Base-by-base conservation (phyloP, 2,113 vertebrate genomes). In the Cisticola juncidis region DNA sequence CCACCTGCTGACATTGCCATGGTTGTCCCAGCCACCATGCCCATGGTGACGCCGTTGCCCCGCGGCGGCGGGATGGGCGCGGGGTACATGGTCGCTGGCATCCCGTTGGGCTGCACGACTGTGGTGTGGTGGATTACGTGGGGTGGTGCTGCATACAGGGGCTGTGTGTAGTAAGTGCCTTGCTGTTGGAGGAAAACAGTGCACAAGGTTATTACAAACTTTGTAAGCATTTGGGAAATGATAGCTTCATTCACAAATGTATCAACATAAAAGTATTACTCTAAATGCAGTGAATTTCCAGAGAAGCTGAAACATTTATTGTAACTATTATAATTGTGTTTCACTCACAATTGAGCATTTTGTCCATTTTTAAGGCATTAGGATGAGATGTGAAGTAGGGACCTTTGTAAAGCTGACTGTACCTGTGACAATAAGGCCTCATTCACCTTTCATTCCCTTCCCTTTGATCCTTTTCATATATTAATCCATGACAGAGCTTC, bases 81-180 rank as follows among this genome's bases (percentile, higher is more conserved):
- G 84, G 99, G 98, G 68, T 99, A 99, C 98, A 99, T 99, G 2
- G 99, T 98, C 2, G 99, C 99, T 19, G 99, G 99, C 99, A 99
- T 99, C 94, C 99, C 99, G 3, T 99, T 99, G 35, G 99, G 99
- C 97, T 99, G 99, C 95, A 99, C 99, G 97, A 99, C 99, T 7
- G 99, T 99, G 90, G 99, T 99, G 98, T 99, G 99, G 97, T 99
- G 99, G 92, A 99, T 99, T 97, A 99, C 99, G 66, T 99, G 99
- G 51, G 99, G 99, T 54, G 99, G 99, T 9, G 99, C 99, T 58
- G 99, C 99, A 77, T 99, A 99, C 89, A 99, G 97, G 29, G 99
- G 99, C 98, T 99, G 99, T 91, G 99, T 99, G 97, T 99, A 99
- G 54, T 99, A 99, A 76, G 99, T 97, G 95, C 99, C 99, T 98